These are phyloP conservation scores for Gila robusta DNA, from an alignment of 2,797 vertebrate species.

Conservation along the genomic window DNA sequence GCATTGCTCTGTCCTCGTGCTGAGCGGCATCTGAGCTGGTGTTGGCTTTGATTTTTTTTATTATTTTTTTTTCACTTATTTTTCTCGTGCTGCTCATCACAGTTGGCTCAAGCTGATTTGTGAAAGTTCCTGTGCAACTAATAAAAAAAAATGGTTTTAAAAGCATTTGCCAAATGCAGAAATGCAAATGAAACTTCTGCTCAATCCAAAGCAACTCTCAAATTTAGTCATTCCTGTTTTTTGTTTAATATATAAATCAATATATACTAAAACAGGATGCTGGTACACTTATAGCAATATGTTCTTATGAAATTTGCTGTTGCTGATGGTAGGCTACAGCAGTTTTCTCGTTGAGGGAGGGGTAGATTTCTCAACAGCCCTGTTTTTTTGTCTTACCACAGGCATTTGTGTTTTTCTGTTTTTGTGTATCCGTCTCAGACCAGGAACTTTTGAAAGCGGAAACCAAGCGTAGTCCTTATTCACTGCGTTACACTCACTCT, in stretches of 20 bases:
- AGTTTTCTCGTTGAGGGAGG: neutral
- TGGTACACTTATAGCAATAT: neutral
- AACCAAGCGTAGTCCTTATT: neutral
- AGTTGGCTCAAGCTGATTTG: neutral
- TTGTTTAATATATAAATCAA: neutral
- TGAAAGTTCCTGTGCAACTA: neutral
- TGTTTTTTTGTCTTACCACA: constrained; percentile 4
- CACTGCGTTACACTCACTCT: neutral
- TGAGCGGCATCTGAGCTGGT: neutral
- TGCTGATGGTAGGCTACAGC: constrained; percentile 4
- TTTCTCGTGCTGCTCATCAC: no score
- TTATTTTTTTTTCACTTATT: no score
- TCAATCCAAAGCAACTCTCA: neutral
- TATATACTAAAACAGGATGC: neutral
- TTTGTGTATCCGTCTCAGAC: constrained; percentile 1
- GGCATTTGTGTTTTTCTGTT: neutral
- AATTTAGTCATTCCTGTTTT: neutral
- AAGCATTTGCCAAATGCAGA: neutral
- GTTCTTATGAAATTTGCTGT: neutral
- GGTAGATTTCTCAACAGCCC: neutral
- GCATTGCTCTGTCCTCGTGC: neutral
- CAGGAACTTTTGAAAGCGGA: neutral
- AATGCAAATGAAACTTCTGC: neutral
- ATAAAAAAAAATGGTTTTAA: neutral
- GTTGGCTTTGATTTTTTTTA: neutral